phyloP scores from a whole-genome alignment of 2,888 invertebrate species.

The Stomorhina lunata region DNA sequence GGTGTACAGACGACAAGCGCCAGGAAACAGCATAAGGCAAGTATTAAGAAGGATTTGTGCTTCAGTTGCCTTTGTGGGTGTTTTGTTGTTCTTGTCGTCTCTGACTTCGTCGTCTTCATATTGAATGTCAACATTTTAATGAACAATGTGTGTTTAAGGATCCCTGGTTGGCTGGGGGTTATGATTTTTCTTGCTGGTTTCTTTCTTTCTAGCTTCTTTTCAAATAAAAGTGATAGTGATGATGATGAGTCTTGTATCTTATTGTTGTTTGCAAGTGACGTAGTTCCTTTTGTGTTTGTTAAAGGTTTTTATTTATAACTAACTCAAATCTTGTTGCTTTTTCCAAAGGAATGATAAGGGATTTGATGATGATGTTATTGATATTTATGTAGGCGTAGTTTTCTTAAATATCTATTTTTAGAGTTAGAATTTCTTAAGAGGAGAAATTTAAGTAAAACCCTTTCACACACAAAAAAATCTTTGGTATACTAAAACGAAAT shows the following conservation, averaged over 20 bases:
- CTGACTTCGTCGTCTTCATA: not conserved
- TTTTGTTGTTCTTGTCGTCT: slow-evolving; percentile 20
- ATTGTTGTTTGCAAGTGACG: slow-evolving; percentile 9
- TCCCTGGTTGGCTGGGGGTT: slow-evolving; percentile 26
- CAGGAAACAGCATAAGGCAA: slow-evolving; percentile 44
- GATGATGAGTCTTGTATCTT: not conserved
- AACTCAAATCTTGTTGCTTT: slow-evolving; percentile 19
- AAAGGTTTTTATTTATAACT: not conserved
- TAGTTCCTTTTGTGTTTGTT: slow-evolving; percentile 9
- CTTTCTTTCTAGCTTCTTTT: not conserved
- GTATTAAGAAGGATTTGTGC: slow-evolving; percentile 37
- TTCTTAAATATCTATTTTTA: slow-evolving; percentile 17
- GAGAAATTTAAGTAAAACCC: not conserved
- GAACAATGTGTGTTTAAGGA: not conserved
- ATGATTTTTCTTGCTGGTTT: slow-evolving; percentile 19
- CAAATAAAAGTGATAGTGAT: slow-evolving; percentile 23
- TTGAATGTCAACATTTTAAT: slow-evolving; percentile 58
- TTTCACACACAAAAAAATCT: slow-evolving; percentile 41
- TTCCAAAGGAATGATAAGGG: not conserved
- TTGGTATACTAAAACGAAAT: slow-evolving; percentile 59
- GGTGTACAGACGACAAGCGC: slow-evolving; percentile 25
- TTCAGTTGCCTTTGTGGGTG: slow-evolving; percentile 25
- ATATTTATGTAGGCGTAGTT: slow-evolving; percentile 51
- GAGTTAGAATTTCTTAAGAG: not conserved
- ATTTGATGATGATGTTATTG: slow-evolving; percentile 4